Percentiles rank a stretch among this genome's conserved stretches.
These are phyloP conservation scores for Heterodera filipjevi DNA, from an alignment of 2,888 invertebrate genomes.

Conservation along the genomic window DNA sequence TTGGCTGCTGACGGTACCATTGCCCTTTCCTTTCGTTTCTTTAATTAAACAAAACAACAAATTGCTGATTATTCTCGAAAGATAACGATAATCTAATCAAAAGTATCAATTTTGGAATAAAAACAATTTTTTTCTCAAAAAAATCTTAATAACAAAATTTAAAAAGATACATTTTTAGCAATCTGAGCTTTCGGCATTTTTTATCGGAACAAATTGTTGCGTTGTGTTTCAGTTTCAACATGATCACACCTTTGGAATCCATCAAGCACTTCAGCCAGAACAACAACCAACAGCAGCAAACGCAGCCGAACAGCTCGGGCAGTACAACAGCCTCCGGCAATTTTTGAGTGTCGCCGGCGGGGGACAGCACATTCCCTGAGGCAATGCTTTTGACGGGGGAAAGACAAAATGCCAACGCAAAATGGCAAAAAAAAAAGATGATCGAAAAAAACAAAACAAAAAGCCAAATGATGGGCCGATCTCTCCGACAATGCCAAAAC, in stretches of 20 bases:
- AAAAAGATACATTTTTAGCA: no score
- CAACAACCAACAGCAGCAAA: constrained; percentile 18
- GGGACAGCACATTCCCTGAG: neutral
- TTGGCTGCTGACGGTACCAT: no score
- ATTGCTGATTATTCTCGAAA: no score
- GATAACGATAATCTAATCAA: no score
- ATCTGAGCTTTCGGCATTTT: no score
- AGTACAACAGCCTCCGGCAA: constrained; percentile 33
- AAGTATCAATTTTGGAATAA: no score
- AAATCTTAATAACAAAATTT: no score
- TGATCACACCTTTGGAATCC: constrained; percentile 65
- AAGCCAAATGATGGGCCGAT: constrained; percentile 6
- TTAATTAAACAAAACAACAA: no score
- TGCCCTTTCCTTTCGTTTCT: no score
- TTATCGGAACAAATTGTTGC: neutral
- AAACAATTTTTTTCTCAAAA: no score
- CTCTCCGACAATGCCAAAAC: constrained; percentile 7
- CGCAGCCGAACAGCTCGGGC: constrained; percentile 22
- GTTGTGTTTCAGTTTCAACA: constrained; percentile 57
- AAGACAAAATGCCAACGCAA: neutral
- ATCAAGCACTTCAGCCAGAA: constrained; percentile 56
- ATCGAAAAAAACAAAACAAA: neutral
- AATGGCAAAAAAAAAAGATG: constrained; percentile 8
- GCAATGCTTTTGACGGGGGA: neutral
- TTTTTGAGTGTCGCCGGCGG: constrained; percentile 20